Conservation (phyloP, 2,113 vertebrate species). For the Gopherus evgoodei region DNA sequence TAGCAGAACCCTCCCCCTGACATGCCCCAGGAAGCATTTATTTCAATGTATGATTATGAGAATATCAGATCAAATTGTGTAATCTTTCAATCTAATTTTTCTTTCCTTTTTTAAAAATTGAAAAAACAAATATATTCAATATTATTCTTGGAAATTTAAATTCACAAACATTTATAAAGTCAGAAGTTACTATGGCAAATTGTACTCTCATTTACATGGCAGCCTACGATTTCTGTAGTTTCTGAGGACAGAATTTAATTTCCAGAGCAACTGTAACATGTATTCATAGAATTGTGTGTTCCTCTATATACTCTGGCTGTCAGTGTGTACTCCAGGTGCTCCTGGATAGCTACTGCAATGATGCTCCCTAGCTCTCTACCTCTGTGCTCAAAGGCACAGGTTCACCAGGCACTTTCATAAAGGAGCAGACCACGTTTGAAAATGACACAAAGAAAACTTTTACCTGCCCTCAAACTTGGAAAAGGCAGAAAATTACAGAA, state of each 20-base stretch:
- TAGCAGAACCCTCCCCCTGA: background rate
- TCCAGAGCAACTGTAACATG: too few relatives aligned
- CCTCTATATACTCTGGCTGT: too few relatives aligned
- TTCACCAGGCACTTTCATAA: background rate
- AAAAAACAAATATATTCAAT: background rate
- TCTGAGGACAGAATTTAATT: background rate
- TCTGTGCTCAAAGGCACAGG: background rate
- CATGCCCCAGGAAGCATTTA: background rate
- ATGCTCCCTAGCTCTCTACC: background rate
- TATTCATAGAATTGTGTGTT: too few relatives aligned
- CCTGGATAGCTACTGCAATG: background rate
- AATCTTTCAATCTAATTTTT: background rate
- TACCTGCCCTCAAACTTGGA: background rate
- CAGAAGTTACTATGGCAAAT: background rate
- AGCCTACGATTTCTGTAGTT: background rate
- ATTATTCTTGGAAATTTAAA: background rate
- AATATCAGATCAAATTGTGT: background rate
- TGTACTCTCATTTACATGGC: background rate
- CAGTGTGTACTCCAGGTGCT: background rate
- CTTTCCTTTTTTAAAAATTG: background rate
- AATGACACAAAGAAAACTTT: background rate
- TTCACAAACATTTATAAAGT: background rate
- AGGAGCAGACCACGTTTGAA: background rate
- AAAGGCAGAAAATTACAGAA: background rate
- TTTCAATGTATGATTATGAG: background rate